phyloP scores from a whole-genome alignment of 2,797 vertebrate species.

The Pelochelys cantorii region DNA sequence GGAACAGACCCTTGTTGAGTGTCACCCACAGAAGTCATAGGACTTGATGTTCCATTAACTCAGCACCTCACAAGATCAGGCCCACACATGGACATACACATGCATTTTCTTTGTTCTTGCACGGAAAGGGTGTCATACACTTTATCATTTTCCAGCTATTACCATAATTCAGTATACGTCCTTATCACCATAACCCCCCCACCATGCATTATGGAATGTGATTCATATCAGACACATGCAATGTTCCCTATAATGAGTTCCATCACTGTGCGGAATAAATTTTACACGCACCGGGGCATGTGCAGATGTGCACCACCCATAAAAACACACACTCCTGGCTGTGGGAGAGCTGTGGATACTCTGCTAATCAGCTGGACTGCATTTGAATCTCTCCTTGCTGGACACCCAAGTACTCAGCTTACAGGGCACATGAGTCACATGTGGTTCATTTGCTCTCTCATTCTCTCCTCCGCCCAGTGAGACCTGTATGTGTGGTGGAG shows the following conservation, averaged over 20 bases:
- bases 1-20: neutral
- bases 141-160: fast-evolving
- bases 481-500: neutral
- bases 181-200: neutral
- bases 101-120: neutral
- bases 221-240: neutral
- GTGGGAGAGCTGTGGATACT: no score
- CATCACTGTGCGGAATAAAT: no score
- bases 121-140: neutral
- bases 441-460: neutral
- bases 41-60: neutral
- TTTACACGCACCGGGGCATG: no score
- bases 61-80: fast-evolving
- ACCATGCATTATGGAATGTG: neutral
- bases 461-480: neutral
- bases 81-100: neutral
- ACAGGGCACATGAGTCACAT: no score
- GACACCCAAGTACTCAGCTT: no score
- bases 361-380: no score
- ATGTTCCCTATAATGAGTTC: no score
- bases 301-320: no score
- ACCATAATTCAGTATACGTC: fast-evolving
- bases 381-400: no score
- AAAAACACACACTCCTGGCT: no score
- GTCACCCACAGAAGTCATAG: neutral